phyloP scores from a whole-genome alignment of 2,888 invertebrate genomes.

The Limnephilus auricula region DNA sequence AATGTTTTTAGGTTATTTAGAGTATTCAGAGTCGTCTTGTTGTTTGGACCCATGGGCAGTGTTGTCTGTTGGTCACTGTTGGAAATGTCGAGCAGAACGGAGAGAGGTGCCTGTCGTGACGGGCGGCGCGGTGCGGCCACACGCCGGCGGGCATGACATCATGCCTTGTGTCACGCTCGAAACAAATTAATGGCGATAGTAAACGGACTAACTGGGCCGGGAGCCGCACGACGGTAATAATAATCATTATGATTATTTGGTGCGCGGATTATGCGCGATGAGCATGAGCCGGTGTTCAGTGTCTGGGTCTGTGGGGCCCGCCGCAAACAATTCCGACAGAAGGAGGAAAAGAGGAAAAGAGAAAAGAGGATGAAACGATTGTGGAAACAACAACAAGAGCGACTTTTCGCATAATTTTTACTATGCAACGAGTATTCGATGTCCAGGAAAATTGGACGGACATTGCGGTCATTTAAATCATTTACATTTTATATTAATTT shows the following conservation, averaged over 20 bases:
- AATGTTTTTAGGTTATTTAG: no score
- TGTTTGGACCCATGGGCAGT: no score
- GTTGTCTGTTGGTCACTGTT: no score
- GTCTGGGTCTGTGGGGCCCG: not conserved
- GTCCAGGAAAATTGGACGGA: no score
- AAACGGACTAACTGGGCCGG: not conserved
- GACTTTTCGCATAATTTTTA: no score
- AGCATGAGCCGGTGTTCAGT: not conserved
- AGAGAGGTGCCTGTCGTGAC: not conserved
- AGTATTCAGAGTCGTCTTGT: no score
- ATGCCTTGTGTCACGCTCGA: conserved; percentile 26
- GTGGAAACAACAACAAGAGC: not conserved
- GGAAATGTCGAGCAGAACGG: no score
- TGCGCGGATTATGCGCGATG: not conserved
- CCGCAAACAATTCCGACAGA: not conserved
- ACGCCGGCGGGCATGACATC: conserved; percentile 11
- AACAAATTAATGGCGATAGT: conserved; percentile 12
- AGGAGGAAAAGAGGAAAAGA: not conserved
- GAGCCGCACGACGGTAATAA: conserved; percentile 3
- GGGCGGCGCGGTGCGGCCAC: not conserved
- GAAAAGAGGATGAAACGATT: not conserved
- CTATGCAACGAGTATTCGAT: no score
- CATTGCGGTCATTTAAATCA: no score
- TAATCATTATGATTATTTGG: not conserved
- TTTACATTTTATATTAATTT: not conserved